A percentile compares a stretch with the other conserved stretches of the same genome.
Conservation (phyloP, 2,797 vertebrate genomes). For the Buceros bicornis region DNA sequence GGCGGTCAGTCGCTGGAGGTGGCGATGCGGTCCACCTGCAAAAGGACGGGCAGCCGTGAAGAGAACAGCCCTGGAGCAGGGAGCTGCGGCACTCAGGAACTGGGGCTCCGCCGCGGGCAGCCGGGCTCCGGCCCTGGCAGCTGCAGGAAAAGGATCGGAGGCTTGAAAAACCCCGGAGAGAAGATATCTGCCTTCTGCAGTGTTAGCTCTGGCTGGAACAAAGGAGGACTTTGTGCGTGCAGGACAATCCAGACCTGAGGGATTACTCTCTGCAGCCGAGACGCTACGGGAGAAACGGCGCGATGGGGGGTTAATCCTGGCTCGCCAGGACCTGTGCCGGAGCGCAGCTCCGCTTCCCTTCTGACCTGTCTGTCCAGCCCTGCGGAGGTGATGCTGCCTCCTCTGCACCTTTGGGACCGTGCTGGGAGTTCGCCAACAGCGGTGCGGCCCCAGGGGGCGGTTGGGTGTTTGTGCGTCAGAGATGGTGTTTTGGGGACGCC, state of each 20-base stretch:
- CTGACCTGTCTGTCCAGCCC: neutral
- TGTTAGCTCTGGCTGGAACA: neutral
- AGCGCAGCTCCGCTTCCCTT: neutral
- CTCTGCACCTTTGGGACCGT: rapidly evolving
- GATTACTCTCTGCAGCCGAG: neutral
- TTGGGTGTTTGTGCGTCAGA: neutral
- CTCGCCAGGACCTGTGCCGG: neutral
- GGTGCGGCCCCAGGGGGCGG: neutral
- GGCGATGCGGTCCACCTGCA: slow-evolving; percentile 55
- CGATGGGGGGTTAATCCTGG: neutral
- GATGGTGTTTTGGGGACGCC: too few species aligned
- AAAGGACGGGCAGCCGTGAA: neutral
- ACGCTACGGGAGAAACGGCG: neutral
- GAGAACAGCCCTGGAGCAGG: neutral
- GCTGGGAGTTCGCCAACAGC: neutral
- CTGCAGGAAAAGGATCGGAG: rapidly evolving
- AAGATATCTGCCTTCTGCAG: neutral
- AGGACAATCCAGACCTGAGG: neutral
- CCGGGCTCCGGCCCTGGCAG: neutral
- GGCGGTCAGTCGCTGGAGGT: slow-evolving; percentile 32
- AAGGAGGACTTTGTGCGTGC: neutral
- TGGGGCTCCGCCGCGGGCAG: rapidly evolving
- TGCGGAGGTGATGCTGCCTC: rapidly evolving
- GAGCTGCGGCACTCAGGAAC: neutral
- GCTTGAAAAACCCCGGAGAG: neutral